Evolutionary conservation across 2,888 invertebrate genomes (phyloP), one percentile per base, ranked within the genome.

Genomic region (Rutpela maculata): DNA sequence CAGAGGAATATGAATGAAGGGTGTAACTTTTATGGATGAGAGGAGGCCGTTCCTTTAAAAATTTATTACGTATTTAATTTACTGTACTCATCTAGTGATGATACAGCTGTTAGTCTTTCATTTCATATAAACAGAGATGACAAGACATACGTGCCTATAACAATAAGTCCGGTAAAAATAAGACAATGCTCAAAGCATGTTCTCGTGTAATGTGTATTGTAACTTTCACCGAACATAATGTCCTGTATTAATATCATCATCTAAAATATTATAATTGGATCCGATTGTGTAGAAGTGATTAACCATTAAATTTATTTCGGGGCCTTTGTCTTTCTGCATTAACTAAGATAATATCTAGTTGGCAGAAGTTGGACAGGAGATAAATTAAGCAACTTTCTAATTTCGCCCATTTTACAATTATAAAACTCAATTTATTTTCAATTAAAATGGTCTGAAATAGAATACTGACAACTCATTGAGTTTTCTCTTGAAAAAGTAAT

Each of bases 1-100:
- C 66, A 55, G 68, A 74, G 57, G 77, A 77, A 75, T 75, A 78
- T 81, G 80, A 82, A 80, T 78, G 80, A 77, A 79, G 80, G 82
- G 80, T 78, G 82, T 82, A 80, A 72, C 74, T 43, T 65, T 67
- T 50, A 72, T 50, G 76, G 71, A 67, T 67, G 26, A 50, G 18
- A 70, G 71, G 74, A 70, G 77, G 77, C 74, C 77, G 71, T 70
- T 68, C 74, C 70, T 77, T 43, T 31, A 59, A 66, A 76, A 60
- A 71, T 76, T 50, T 66, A 76, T 75, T 38, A 65, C 59, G 66
- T 71, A 50, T 76, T 71, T 59, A 62, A 60, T 57, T 55, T 63
- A 66, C 26, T 18, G 35, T 43, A 65, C 38, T 22, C 75, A 57
- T 19, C 62, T 63, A 65, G 65, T 70, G 66, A 66, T 76, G 66